phyloP scores from a whole-genome alignment of 2,888 invertebrate genomes.

The Cantharis lateralis region DNA sequence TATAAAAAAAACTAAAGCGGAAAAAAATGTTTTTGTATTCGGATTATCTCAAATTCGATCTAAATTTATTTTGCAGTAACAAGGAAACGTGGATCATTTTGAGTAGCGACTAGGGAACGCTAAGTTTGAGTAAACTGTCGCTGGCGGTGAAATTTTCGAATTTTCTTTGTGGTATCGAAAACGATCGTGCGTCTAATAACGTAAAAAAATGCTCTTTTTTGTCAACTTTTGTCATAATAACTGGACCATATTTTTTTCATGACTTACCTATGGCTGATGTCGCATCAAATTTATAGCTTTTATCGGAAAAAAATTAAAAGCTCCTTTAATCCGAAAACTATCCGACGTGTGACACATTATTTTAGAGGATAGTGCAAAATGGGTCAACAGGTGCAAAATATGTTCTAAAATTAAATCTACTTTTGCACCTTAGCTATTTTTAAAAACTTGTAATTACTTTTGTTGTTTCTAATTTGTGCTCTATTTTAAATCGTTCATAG shows the following conservation, averaged over 20 bases:
- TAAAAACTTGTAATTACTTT: slow-evolving; percentile 6
- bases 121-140: slow-evolving; percentile 13
- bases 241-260: not conserved
- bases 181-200: not conserved
- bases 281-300: not conserved
- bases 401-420: slow-evolving; percentile 12
- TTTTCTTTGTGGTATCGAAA: slow-evolving; percentile 1
- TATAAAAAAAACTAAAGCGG: not conserved
- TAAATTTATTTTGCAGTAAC: slow-evolving; percentile 8
- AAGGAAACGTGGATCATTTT: slow-evolving; percentile 12
- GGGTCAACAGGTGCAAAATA: slow-evolving; percentile 22
- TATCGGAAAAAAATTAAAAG: not conserved
- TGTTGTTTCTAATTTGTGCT: not conserved
- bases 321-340: not conserved
- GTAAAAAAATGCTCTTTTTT: not conserved
- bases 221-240: not conserved
- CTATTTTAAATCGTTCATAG: not conserved
- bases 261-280: not conserved
- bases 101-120: slow-evolving; percentile 4
- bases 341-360: slow-evolving; percentile 1
- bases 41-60: not conserved
- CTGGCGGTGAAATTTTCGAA: slow-evolving; percentile 6
- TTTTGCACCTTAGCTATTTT: not conserved
- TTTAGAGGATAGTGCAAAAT: slow-evolving; percentile 8
- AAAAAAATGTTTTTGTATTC: not conserved